Evolutionary conservation across 2,113 vertebrate genomes (phyloP), one percentile per base, ranked within the genome.

Genomic region (Mionectes macconnelli): DNA sequence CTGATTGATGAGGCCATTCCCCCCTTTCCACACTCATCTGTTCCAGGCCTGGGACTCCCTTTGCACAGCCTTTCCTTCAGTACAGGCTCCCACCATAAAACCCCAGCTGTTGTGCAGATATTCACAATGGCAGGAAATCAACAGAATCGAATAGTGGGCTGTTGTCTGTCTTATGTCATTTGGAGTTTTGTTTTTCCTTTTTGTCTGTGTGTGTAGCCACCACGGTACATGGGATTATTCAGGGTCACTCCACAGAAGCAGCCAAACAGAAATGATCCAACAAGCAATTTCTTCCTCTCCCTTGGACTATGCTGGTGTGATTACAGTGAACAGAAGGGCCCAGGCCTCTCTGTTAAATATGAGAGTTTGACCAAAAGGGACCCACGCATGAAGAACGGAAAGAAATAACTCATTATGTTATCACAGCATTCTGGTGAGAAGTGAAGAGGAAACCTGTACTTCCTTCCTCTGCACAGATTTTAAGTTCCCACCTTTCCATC

Each of bases 101-200:
- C 16, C 25, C 73, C 94, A 83, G 90, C 87, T 93, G 90, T 56
- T 84, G 63, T 31, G 24, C 70, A 73, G 49, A 68, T 86, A 56
- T 31, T 94, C 77, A 97, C 93, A 97, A 96, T 96, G 91, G 74
- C 93, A 97, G 96, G 95, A 97, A 97, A 96, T 89, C 67, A 96
- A 91, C 40, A 94, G 86, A 97, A 97, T 62, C 44, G 1, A 96
- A 93, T 67, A 90, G 49, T 56, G 50, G 62, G n/a, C 69, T 93
- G 40, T 81, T 94, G 89, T 39, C 76, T 95, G 63, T 80, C 72
- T 92, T 72, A 39, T 89, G 93, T 84, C 64, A 88, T 68, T 87
- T 56, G 16, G 57, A 93, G 57, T 66, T 90, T 56, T 78, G 37
- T 87, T 97, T 72, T 89, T 72, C 73, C 24, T 42, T 76, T 80